phyloP scores from a whole-genome alignment of 2,113 vertebrate genomes.

The Poeciliopsis occidentalis region DNA sequence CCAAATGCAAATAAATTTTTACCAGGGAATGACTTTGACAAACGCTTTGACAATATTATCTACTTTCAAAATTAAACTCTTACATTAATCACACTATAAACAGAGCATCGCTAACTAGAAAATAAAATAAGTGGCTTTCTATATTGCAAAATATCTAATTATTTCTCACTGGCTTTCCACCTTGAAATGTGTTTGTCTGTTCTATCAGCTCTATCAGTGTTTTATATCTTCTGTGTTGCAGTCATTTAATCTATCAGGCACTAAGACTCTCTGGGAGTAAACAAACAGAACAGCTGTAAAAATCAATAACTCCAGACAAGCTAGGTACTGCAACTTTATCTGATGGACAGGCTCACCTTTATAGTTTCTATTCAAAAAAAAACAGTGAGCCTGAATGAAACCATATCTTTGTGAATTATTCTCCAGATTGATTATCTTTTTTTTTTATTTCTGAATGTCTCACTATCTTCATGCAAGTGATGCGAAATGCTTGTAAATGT shows the following conservation, averaged over 20 bases:
- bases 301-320: slow-evolving; percentile 48
- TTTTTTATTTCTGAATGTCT: background rate
- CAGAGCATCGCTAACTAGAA: background rate
- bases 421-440: background rate
- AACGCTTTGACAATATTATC: background rate
- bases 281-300: slow-evolving; percentile 34
- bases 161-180: background rate
- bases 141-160: fast-evolving
- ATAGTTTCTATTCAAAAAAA: background rate
- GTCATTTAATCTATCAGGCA: slow-evolving; percentile 18
- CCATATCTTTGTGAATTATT: background rate
- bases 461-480: background rate
- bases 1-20: background rate
- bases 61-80: background rate
- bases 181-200: background rate
- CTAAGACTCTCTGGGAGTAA: slow-evolving; percentile 22
- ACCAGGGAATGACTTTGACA: background rate
- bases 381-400: background rate
- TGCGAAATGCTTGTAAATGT: background rate
- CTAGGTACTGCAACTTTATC: slow-evolving; percentile 19
- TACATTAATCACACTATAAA: background rate
- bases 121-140: background rate
- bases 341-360: slow-evolving; percentile 13
- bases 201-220: background rate
- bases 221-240: background rate